phyloP scores from a whole-genome alignment of 2,113 vertebrate species.

The Choloepus hoffmanni region DNA sequence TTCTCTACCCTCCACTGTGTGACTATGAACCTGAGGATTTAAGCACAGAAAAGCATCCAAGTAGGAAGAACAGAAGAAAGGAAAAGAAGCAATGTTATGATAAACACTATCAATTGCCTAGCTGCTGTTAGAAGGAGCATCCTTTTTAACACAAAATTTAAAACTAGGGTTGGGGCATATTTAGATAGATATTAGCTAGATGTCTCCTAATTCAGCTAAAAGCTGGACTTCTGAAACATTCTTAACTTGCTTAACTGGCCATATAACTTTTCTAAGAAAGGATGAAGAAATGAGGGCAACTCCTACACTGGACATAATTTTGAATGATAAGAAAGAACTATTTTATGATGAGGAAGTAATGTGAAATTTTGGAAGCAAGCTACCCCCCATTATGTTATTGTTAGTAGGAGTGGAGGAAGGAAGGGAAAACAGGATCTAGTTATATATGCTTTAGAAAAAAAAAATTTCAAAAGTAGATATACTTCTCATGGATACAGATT shows the following conservation, averaged over 20 bases:
- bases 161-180: neutral
- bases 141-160: constrained; percentile 33
- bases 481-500: neutral
- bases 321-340: constrained; percentile 30
- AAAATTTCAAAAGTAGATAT: constrained; percentile 1
- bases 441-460: constrained; percentile 10
- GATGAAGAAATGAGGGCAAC: constrained; percentile 35
- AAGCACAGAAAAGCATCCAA: neutral
- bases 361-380: constrained; percentile 31
- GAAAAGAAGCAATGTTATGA: neutral
- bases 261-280: constrained; percentile 60
- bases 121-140: neutral
- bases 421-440: constrained; percentile 42
- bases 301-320: constrained; percentile 56
- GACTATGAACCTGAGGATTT: neutral
- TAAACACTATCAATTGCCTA: neutral
- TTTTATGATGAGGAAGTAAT: constrained; percentile 51
- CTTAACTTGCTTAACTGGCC: constrained; percentile 42
- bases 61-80: neutral
- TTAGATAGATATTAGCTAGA: neutral
- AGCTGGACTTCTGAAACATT: neutral
- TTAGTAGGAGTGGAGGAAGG: constrained; percentile 58
- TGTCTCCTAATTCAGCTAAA: constrained; percentile 29
- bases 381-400: constrained; percentile 28
- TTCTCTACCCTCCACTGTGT: neutral